Conservation (phyloP, 2,888 invertebrate genomes). For the Sabellastarte sp. region DNA sequence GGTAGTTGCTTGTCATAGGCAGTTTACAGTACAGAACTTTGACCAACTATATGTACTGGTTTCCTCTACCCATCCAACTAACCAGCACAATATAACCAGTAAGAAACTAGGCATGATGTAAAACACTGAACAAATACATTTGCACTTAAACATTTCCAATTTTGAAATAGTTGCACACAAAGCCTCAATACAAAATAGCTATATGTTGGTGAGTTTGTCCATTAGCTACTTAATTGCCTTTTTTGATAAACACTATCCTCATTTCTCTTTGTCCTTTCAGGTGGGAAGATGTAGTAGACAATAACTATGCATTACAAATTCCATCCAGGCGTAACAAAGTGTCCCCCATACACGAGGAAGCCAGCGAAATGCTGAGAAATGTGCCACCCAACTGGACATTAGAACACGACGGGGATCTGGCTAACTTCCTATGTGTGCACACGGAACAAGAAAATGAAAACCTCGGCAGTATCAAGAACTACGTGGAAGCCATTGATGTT, state of each 20-base stretch:
- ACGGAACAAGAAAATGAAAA: slow-evolving; percentile 47
- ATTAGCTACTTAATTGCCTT: too few species aligned
- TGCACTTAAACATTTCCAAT: too few species aligned
- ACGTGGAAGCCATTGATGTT: slow-evolving; percentile 55
- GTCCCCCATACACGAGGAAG: slow-evolving; percentile 32
- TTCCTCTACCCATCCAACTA: too few species aligned
- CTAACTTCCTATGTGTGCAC: slow-evolving; percentile 48
- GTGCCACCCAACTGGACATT: slow-evolving; percentile 48
- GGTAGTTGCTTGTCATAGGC: too few species aligned
- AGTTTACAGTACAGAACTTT: too few species aligned
- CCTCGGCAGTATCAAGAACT: slow-evolving; percentile 51
- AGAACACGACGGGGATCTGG: slow-evolving; percentile 54
- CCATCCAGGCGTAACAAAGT: background rate
- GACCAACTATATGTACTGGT: too few species aligned
- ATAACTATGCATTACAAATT: background rate
- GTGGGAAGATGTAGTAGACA: slow-evolving; percentile 38
- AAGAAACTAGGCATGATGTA: too few species aligned
- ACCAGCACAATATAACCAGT: background rate
- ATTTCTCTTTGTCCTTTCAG: slow-evolving; percentile 33
- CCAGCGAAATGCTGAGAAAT: slow-evolving; percentile 38
- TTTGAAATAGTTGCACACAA: too few species aligned
- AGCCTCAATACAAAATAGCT: too few species aligned
- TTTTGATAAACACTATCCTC: too few species aligned
- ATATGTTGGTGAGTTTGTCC: too few species aligned
- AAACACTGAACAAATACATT: too few species aligned